Percentiles rank a stretch among this genome's conserved stretches.
Evolutionary conservation across 2,797 vertebrate species (phyloP).

Genomic region (Falco columbarius): DNA sequence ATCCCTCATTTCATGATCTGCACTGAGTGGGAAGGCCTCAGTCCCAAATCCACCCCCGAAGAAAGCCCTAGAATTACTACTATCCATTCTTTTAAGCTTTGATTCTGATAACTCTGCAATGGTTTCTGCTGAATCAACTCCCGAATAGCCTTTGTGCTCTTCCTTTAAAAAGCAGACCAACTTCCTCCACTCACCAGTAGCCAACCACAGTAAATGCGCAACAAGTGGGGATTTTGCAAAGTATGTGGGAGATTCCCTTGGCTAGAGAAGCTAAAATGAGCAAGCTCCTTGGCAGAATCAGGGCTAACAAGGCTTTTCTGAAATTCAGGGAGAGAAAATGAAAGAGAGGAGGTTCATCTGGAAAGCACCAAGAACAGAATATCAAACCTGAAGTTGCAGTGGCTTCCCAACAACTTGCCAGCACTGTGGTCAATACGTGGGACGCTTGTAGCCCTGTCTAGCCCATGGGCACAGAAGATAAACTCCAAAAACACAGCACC

Average conservation of each 20-base stretch:
- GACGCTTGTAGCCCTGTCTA: background rate
- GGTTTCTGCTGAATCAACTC: background rate
- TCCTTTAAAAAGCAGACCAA: background rate
- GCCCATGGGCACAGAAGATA: background rate
- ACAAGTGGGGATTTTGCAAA: background rate
- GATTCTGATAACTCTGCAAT: background rate
- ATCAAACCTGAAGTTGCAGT: background rate
- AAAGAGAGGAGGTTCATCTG: background rate
- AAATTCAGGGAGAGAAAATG: background rate
- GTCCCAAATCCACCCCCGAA: background rate
- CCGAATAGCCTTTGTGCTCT: background rate
- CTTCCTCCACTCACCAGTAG: background rate
- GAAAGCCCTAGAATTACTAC: background rate
- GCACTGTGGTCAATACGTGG: rapidly evolving
- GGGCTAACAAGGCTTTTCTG: background rate
- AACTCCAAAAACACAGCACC: background rate
- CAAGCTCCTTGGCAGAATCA: background rate
- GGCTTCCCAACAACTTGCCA: background rate
- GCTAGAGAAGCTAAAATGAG: background rate
- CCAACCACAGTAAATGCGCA: background rate
- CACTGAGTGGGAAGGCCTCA: background rate
- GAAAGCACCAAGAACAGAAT: background rate
- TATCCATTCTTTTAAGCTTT: background rate
- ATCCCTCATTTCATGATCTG: background rate
- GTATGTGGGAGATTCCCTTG: background rate